Percentiles rank a stretch among this genome's conserved stretches.
Evolutionary conservation across 1,140 invertebrate genomes (phyloP).

Genomic region (Penaeus japonicus): DNA sequence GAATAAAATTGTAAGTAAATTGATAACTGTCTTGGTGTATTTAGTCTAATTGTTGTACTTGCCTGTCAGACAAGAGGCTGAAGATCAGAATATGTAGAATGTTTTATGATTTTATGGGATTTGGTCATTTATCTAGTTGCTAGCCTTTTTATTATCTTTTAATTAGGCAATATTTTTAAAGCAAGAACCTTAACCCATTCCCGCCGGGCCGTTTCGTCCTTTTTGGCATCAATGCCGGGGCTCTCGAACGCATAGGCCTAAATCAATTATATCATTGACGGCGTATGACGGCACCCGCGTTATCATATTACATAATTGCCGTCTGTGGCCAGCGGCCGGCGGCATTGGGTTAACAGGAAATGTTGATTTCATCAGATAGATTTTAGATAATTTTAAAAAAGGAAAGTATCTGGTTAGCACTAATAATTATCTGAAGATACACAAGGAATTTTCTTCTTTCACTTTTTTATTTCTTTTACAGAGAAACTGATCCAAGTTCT

Average conservation of each 20-base stretch:
- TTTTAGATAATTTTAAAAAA: too few relatives aligned
- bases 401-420: too few relatives aligned
- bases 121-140: background rate
- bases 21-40: background rate
- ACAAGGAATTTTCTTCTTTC: background rate
- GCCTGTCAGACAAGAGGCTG: too few relatives aligned
- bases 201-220: background rate
- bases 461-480: background rate
- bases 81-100: too few relatives aligned
- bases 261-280: too few relatives aligned
- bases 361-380: too few relatives aligned
- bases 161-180: background rate
- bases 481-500: background rate
- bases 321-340: too few relatives aligned
- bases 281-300: too few relatives aligned
- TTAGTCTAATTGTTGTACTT: background rate
- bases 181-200: background rate
- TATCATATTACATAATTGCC: too few relatives aligned
- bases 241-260: too few relatives aligned
- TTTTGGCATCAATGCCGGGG: too few relatives aligned
- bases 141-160: background rate
- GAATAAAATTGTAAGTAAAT: constrained; percentile 27
- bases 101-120: background rate
- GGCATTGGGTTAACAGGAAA: too few relatives aligned
- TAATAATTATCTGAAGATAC: background rate